Conservation (phyloP, 2,113 vertebrate genomes). For the Verasper variegatus region DNA sequence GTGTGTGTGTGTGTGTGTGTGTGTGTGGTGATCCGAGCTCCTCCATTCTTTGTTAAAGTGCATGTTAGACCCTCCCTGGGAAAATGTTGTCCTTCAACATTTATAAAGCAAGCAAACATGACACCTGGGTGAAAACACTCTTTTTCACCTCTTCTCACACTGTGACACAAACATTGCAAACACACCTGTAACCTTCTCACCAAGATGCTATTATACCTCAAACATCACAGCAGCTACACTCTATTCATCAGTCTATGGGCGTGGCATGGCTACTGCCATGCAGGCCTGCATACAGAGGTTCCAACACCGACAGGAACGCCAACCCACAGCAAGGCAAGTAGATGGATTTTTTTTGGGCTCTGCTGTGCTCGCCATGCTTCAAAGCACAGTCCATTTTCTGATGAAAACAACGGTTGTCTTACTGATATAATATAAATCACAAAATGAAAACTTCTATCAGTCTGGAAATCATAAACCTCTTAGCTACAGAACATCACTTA, state of each 20-base stretch:
- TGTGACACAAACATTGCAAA: not conserved
- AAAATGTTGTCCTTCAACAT: not conserved
- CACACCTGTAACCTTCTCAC: not conserved
- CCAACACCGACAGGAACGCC: not conserved
- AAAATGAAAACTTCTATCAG: not conserved
- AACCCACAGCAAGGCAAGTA: not conserved
- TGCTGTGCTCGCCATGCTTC: not conserved
- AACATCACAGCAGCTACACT: no score
- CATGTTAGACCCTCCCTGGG: not conserved
- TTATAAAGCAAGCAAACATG: not conserved
- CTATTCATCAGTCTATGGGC: no score
- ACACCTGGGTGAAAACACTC: not conserved
- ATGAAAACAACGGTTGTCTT: not conserved
- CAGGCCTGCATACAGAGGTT: not conserved
- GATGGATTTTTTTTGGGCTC: not conserved
- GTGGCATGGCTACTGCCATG: no score
- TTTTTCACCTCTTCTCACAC: not conserved
- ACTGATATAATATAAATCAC: not conserved
- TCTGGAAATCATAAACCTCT: slow-evolving; percentile 3
- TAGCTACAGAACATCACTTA: not conserved
- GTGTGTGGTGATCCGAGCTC: not conserved
- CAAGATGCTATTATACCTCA: no score
- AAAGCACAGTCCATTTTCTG: slow-evolving; percentile 12
- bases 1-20: not conserved
- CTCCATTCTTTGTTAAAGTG: not conserved